A percentile compares a stretch with the other conserved stretches of the same genome.
Conservation (phyloP, 2,113 vertebrate species). For the Clinocottus analis region DNA sequence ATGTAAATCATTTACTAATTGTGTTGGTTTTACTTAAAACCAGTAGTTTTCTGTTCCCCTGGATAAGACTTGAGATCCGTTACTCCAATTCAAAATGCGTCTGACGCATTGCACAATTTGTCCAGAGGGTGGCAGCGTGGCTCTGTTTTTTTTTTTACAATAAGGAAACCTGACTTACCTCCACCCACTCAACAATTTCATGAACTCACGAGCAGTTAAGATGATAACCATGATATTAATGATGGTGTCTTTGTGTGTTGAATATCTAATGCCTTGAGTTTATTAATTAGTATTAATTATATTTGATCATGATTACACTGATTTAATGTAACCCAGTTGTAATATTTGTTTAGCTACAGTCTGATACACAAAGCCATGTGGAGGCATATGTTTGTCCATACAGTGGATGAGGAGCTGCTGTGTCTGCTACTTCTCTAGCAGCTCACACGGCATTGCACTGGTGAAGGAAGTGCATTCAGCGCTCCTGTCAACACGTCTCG, state of each 20-base stretch:
- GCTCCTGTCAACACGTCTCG: rapidly evolving
- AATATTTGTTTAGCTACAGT: not conserved
- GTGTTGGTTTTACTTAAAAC: not conserved
- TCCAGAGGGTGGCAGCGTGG: conserved; percentile 67
- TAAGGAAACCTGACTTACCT: not conserved
- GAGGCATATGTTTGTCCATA: not conserved
- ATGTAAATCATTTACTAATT: not conserved
- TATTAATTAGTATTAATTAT: not conserved
- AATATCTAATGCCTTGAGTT: not conserved
- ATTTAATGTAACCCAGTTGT: conserved; percentile 5
- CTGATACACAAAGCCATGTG: not conserved
- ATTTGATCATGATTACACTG: not conserved
- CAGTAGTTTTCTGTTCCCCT: conserved; percentile 6
- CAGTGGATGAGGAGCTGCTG: not conserved
- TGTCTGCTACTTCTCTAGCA: not conserved
- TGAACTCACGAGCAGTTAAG: not conserved
- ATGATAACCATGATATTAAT: not conserved
- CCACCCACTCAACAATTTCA: not conserved
- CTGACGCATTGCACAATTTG: not conserved
- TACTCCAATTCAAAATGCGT: not conserved
- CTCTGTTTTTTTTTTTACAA: not conserved
- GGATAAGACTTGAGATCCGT: not conserved
- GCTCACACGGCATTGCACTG: not conserved
- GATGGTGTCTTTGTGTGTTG: not conserved
- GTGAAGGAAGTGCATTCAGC: not conserved